A percentile compares a stretch with the other conserved stretches of the same genome.
phyloP scores from a whole-genome alignment of 1,140 invertebrate species.

The Cotesia typhae region DNA sequence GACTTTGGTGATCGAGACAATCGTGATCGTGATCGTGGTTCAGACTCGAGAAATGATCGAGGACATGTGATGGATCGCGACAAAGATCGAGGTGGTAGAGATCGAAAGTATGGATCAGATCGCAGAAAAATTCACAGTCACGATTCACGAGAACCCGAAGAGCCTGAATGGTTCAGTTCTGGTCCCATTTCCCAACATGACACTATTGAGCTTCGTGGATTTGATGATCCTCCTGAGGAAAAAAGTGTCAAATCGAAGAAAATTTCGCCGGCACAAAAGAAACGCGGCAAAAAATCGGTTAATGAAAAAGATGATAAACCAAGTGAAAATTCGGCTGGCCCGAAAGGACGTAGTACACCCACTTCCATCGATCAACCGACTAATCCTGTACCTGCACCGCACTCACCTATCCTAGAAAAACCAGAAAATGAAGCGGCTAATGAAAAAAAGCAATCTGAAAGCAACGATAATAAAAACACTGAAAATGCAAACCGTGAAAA shows the following conservation, averaged over 20 bases:
- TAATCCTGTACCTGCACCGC: conserved; percentile 48
- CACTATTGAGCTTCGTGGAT: conserved; percentile 92
- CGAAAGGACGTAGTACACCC: conserved; percentile 60
- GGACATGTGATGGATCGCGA: conserved; percentile 51
- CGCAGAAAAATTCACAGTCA: conserved; percentile 65
- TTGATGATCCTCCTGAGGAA: conserved; percentile 76
- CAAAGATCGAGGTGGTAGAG: conserved; percentile 58
- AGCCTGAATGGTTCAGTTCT: conserved; percentile 82
- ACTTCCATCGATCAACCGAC: conserved; percentile 55
- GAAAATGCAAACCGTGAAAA: conserved; percentile 29
- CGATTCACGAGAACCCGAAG: conserved; percentile 64
- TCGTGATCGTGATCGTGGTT: conserved; percentile 37
- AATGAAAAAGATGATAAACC: conserved; percentile 53
- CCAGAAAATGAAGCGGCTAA: conserved; percentile 41
- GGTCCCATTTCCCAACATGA: conserved; percentile 90
- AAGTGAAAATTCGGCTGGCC: conserved; percentile 46
- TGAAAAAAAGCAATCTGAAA: conserved; percentile 42
- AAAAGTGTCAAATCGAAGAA: conserved; percentile 63
- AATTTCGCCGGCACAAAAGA: conserved; percentile 59
- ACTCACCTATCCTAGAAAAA: conserved; percentile 60
- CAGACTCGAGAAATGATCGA: conserved; percentile 44
- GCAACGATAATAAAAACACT: conserved; percentile 8
- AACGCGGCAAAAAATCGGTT: conserved; percentile 52
- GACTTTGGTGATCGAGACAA: conserved; percentile 62
- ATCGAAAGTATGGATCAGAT: conserved; percentile 60